Base-by-base conservation (phyloP, 2,888 invertebrate species). In the Serripes groenlandicus region DNA sequence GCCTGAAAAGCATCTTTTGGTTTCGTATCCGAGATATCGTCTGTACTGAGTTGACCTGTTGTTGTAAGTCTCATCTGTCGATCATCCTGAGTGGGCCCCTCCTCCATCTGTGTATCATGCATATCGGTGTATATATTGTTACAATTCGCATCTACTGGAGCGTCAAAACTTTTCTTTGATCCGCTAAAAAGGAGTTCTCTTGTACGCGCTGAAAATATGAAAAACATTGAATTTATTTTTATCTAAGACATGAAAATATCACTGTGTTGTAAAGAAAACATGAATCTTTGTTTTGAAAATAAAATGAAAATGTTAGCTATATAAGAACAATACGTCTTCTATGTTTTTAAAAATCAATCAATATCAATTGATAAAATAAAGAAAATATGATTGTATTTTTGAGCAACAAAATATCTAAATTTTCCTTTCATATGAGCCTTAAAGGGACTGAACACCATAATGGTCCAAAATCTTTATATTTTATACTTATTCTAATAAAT, bases 161-260 rank as follows among this genome's bases (percentile, higher is more conserved):
- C 56, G 37, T 79, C 71, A 74, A 83, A 85, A 71, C 80, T 84
- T 35, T 79, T 88, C 73, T 82, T 82, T 15, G 88, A 86, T 35
- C 89, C 91, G 81, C 72, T 87, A 56, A 90, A 91, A 15, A 91
- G 70, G 32, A 90, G 75, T 35, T 89, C 83, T 64, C 76, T 89
- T 15, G 91, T 91, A 64, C 86, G 88, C 28, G 87, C 91, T 91
- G 62, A 62, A 62, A 62, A 11, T 9, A 42, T 42, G 18, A 42
- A 42, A 42, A 11, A 18, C 18, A 42, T 9, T 9, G 42, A 42
- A n/a, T n/a, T n/a, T n/a, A n/a, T n/a, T n/a, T n/a, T n/a, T n/a
- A 49, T 15, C 66, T 34, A 34, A 66, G 32, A 32, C 66, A 32
- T 15, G 9, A 49, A 49, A 49, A 49, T 18, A 15, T 54, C 5